These are phyloP conservation scores for Crocuta crocuta DNA, from an alignment of 2,113 vertebrate species.

Conservation along the genomic window DNA sequence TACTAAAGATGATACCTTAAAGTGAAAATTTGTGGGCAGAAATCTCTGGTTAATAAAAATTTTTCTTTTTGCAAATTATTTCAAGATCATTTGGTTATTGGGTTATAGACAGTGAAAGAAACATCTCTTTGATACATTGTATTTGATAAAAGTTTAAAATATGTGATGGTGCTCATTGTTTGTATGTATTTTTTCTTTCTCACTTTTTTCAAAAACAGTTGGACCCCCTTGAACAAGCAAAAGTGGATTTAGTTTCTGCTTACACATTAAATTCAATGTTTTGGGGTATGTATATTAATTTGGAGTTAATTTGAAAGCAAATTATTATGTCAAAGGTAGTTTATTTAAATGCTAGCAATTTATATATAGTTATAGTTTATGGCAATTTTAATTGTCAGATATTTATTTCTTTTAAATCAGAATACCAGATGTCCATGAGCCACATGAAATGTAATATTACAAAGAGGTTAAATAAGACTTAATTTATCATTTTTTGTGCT, in stretches of 20 bases:
- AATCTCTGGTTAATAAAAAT: constrained; percentile 44
- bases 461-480: constrained; percentile 52
- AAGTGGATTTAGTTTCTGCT: constrained; percentile 96
- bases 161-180: not conserved
- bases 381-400: constrained; percentile 43
- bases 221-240: constrained; percentile 97
- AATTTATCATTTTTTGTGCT: constrained; percentile 7
- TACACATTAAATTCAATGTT: constrained; percentile 98
- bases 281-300: constrained; percentile 93
- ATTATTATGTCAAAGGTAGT: constrained; percentile 24
- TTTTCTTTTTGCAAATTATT: constrained; percentile 66
- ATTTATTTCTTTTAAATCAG: constrained; percentile 60
- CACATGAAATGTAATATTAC: constrained; percentile 39
- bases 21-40: constrained; percentile 66
- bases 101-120: constrained; percentile 57
- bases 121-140: constrained; percentile 28
- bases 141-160: constrained; percentile 60
- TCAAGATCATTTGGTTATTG: constrained; percentile 66
- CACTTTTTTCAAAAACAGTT: constrained; percentile 86
- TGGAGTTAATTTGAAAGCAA: constrained; percentile 62
- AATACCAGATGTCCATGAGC: not conserved
- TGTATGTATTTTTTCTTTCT: not conserved
- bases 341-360: constrained; percentile 46
- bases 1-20: constrained; percentile 66
- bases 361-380: constrained; percentile 28